Evolutionary conservation across 37 sponge, comb jelly and placozoan genomes (phyloP), one percentile per base, ranked within the genome.

Genomic region (Aplysina aerophoba): DNA sequence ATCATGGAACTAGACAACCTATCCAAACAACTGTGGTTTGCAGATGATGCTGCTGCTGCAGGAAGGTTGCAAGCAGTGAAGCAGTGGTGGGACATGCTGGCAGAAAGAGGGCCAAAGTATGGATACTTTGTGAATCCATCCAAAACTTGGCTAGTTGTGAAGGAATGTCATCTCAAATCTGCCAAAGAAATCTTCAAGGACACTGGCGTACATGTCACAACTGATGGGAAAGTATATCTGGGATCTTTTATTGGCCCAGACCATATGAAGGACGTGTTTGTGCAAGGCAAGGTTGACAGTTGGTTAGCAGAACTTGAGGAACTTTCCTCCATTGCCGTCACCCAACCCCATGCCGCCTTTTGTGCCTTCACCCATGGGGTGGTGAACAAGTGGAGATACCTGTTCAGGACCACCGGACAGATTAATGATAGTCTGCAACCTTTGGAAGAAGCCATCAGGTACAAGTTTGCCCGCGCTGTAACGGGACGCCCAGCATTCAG

Each of bases 1-100:
- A 89, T 89, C 34, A 24, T 30, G 8, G 60, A 61, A 55, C 73
- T 89, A 27, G 81, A 81, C 15, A 20, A 81, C 35, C 19, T 58
- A 6, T 20, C 62, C 2, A 81, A 55, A 19, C 81, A 81, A 21
- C 24, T 81, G 1, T 81, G 81, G 59, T 81, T 27, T 81, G 81
- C 81, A 57, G 62, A 81, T 81, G 81, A 81, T 57, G 59, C 81
- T 3, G 33, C 81, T 16, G 38, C 79, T 58, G 59, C 61, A 22
- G 81, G 60, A 81, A 34, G 28, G 14, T 53, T 57, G 56, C n/a
- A 44, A 25, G 55, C 78, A 75, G 20, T 75, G 31, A n/a, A n/a
- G n/a, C n/a, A n/a, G n/a, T n/a, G n/a, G n/a, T n/a, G n/a, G n/a
- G n/a, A n/a, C n/a, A n/a, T n/a, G n/a, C n/a, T n/a, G n/a, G n/a